Conservation (phyloP, 2,797 vertebrate genomes). For the Otolemur crassicaudatus region DNA sequence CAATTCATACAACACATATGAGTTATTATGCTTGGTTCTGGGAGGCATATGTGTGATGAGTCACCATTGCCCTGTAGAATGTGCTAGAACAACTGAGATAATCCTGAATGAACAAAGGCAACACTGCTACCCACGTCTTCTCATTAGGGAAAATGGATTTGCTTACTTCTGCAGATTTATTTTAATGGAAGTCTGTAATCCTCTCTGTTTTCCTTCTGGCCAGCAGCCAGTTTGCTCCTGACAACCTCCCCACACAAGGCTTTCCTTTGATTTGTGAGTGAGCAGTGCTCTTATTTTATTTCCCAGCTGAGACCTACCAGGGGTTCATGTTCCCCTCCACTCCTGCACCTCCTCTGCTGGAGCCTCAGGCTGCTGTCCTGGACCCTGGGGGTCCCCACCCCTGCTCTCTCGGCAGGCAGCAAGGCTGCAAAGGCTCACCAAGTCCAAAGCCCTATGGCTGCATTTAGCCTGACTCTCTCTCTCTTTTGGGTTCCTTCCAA, state of each 20-base stretch:
- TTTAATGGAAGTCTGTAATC: neutral
- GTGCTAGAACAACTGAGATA: neutral
- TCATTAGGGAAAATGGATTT: neutral
- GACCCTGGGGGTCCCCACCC: neutral
- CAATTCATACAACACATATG: neutral
- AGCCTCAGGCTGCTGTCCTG: neutral
- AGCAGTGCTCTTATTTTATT: neutral
- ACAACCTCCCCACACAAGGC: neutral
- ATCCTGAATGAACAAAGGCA: neutral
- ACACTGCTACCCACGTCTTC: neutral
- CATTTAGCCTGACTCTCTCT: neutral
- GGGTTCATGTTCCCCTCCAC: neutral
- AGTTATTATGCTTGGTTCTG: neutral
- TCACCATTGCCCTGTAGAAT: neutral
- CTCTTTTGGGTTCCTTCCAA: slow-evolving; percentile 10
- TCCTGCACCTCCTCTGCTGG: neutral
- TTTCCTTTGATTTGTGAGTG: slow-evolving; percentile 62
- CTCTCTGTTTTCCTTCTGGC: slow-evolving; percentile 24
- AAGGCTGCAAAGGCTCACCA: neutral
- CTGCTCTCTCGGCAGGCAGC: neutral
- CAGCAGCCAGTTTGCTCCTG: neutral
- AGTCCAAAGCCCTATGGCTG: neutral
- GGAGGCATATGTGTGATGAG: neutral
- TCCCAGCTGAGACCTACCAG: slow-evolving; percentile 11
- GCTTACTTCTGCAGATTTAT: neutral